These are phyloP conservation scores for Sarcophaga peregrina DNA, from an alignment of 1,140 invertebrate species.

Conservation along the genomic window DNA sequence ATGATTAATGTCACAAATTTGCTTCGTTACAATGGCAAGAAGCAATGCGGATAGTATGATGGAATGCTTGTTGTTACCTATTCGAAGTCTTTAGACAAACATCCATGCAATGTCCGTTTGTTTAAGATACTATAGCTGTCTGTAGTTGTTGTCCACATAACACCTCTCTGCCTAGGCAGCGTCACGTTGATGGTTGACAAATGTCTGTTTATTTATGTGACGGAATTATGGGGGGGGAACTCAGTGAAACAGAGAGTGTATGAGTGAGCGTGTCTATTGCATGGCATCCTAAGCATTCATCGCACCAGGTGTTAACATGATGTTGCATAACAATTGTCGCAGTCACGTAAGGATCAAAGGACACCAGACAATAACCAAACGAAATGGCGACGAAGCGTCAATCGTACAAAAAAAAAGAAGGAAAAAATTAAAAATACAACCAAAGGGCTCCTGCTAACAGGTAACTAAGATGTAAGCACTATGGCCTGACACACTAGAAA, in stretches of 20 bases:
- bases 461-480: background rate
- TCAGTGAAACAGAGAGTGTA: background rate
- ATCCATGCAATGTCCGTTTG: background rate
- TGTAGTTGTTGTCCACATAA: conserved; percentile 21
- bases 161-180: conserved; percentile 5
- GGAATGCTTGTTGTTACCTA: background rate
- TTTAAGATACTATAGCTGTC: background rate
- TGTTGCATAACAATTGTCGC: conserved; percentile 39
- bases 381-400: conserved; percentile 15
- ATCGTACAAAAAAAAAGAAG: background rate
- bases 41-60: background rate
- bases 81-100: background rate
- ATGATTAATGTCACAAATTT: too few species aligned
- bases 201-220: background rate
- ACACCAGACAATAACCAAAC: conserved; percentile 19
- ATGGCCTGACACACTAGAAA: background rate
- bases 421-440: background rate
- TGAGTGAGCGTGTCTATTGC: background rate
- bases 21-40: too few species aligned
- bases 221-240: too few species aligned
- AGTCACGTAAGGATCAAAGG: conserved; percentile 39
- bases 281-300: background rate
- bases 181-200: conserved; percentile 4
- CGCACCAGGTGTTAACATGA: conserved; percentile 31
- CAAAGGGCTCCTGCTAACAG: background rate